Percentiles rank a stretch among this genome's conserved stretches.
Conservation (phyloP, 2,888 invertebrate species). For the Acanthoscelides obtectus region DNA sequence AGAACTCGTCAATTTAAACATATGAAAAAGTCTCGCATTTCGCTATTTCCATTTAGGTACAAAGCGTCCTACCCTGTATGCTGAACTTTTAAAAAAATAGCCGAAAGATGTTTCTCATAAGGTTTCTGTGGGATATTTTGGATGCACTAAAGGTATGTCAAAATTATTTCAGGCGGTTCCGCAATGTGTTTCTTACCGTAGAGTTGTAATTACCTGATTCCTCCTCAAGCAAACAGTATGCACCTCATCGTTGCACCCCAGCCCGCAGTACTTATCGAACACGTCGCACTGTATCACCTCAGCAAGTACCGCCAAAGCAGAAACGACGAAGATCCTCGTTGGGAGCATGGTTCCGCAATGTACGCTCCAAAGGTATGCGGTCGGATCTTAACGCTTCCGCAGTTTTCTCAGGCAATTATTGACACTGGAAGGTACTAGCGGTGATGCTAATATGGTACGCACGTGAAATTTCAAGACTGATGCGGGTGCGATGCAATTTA, state of each 20-base stretch:
- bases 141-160: too few relatives aligned
- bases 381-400: background rate
- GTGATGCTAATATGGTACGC: background rate
- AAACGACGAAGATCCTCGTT: background rate
- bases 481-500: background rate
- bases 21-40: too few relatives aligned
- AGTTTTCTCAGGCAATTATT: background rate
- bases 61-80: too few relatives aligned
- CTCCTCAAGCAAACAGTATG: background rate
- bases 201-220: background rate
- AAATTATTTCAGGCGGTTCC: too few relatives aligned
- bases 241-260: background rate
- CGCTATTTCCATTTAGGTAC: too few relatives aligned
- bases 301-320: background rate
- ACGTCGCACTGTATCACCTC: background rate
- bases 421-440: background rate
- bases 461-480: background rate
- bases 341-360: background rate
- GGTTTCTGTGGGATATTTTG: too few relatives aligned
- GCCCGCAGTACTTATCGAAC: background rate
- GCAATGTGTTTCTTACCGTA: too few relatives aligned
- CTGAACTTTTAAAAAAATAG: too few relatives aligned
- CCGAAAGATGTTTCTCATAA: too few relatives aligned
- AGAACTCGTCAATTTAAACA: too few relatives aligned
- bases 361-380: background rate